phyloP scores from a whole-genome alignment of 2,113 vertebrate species.

The Morone chrysops region DNA sequence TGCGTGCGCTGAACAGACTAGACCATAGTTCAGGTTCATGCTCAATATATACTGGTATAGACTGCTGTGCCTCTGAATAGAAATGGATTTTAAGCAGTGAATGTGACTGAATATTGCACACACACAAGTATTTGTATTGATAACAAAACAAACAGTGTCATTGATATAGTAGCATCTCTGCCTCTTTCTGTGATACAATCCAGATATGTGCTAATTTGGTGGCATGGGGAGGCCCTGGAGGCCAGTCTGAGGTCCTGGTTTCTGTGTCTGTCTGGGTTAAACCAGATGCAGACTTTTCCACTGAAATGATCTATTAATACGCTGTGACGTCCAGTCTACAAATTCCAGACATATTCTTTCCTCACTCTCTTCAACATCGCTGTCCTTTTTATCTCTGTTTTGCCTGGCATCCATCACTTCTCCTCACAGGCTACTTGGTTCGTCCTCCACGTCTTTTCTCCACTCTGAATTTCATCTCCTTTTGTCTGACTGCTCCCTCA shows the following conservation, averaged over 20 bases:
- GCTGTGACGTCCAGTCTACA: conserved; percentile 47
- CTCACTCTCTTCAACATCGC: conserved; percentile 31
- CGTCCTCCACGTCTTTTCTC: conserved; percentile 32
- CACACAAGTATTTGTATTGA: not conserved
- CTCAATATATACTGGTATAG: not conserved
- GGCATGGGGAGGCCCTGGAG: not conserved
- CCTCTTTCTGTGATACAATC: not conserved
- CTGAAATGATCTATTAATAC: conserved; percentile 62
- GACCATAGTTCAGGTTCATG: not conserved
- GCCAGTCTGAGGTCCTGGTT: conserved; percentile 15
- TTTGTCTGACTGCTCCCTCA: conserved; percentile 45
- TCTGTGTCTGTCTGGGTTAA: conserved; percentile 33
- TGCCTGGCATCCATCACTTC: conserved; percentile 58
- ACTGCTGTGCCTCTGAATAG: not conserved
- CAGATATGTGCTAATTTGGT: conserved; percentile 1
- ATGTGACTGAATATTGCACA: not conserved
- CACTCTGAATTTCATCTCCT: conserved; percentile 46
- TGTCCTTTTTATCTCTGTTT: conserved; percentile 41
- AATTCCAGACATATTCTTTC: conserved; percentile 60
- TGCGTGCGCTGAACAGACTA: not conserved
- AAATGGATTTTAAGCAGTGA: not conserved
- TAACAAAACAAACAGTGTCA: not conserved
- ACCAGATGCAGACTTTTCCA: conserved; percentile 30
- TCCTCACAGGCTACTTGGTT: conserved; percentile 40
- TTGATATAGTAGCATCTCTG: not conserved